These are phyloP conservation scores for Orussus abietinus DNA, from an alignment of 1,140 invertebrate species.

Conservation along the genomic window DNA sequence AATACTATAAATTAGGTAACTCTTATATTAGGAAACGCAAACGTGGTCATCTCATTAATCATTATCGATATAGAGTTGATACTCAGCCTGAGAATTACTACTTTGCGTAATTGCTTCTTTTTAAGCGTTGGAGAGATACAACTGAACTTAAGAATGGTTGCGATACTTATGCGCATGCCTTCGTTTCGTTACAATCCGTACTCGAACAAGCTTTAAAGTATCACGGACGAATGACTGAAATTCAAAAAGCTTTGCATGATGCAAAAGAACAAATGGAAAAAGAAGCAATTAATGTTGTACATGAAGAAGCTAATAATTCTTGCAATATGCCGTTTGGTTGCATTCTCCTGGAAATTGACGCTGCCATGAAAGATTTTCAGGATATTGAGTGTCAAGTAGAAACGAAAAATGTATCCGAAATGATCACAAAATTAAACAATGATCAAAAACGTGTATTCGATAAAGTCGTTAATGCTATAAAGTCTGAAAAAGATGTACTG, in stretches of 20 bases:
- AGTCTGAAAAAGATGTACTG: conserved; percentile 8
- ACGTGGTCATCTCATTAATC: conserved; percentile 18
- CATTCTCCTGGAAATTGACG: background rate
- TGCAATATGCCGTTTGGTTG: background rate
- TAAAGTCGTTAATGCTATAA: background rate
- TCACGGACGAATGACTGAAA: conserved; percentile 13
- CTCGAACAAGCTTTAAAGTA: conserved; percentile 11
- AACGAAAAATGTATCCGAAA: conserved; percentile 9
- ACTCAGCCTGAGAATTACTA: conserved; percentile 4
- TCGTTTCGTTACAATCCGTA: conserved; percentile 3
- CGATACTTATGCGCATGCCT: conserved; percentile 14
- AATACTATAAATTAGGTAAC: conserved; percentile 10
- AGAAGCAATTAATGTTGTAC: conserved; percentile 3
- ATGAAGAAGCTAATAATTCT: conserved; percentile 2
- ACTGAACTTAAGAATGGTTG: conserved; percentile 9
- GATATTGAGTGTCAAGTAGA: conserved; percentile 11
- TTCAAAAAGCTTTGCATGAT: background rate
- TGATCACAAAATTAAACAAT: conserved; percentile 11
- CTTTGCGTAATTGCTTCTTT: conserved; percentile 5
- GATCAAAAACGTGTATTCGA: conserved; percentile 8
- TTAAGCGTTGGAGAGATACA: conserved; percentile 12
- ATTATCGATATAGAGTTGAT: conserved; percentile 8
- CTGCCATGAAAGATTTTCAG: conserved; percentile 11
- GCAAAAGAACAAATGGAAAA: conserved; percentile 8
- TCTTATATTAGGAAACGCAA: conserved; percentile 21